Base-by-base conservation (phyloP, 2,113 vertebrate species). In the Lethenteron reissneri region DNA sequence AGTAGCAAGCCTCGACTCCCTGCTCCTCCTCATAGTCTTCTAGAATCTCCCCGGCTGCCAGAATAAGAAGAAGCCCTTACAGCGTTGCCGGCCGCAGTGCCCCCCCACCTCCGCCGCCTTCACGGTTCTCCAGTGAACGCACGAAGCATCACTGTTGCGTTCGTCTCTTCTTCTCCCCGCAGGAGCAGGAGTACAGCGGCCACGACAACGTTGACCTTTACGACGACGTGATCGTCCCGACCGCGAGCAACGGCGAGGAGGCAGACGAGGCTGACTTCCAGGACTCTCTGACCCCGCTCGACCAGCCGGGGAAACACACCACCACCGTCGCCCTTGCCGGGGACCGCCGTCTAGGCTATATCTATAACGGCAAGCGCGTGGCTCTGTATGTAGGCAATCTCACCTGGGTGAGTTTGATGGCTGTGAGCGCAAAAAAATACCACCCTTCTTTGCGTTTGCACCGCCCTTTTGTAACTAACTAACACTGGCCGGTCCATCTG, bases 171-270 rank as follows among this genome's bases (percentile, higher is more conserved):
- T 10, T 68, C 25, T n/a, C 64, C n/a, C 25, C 64, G 2, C 64
- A 99, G 94, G 94, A 96, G 80, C 78, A 87, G n/a, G 92, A 97
- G 78, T 99, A 99, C 78, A 87, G 88, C 71, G 89, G 88, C 56
- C 94, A 99, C 56, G 94, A 99, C 74, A 90, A 92, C 76, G 96
- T 99, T 77, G 94, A 99, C 81, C 77, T 99, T 64, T 99, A 99
- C 72, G 94, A 97, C 78, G 92, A 99, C 76, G 94, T 99, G 74
- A 90, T 95, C 78, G 96, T 92, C 72, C 92, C 94, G 73, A 94
- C 92, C 73, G 92, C 92, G 75, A 97, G 97, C 83, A 99, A 99
- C 81, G 94, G 94, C 17, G 92, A 97, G 78, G 94, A 91, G 70
- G 92, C 91, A 73, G 92, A 96, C 78, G 91, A 99, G 77, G 84